A percentile compares a stretch with the other conserved stretches of the same genome.
These are phyloP conservation scores for Limnephilus rhombicus DNA, from an alignment of 2,888 invertebrate species.

Conservation along the genomic window DNA sequence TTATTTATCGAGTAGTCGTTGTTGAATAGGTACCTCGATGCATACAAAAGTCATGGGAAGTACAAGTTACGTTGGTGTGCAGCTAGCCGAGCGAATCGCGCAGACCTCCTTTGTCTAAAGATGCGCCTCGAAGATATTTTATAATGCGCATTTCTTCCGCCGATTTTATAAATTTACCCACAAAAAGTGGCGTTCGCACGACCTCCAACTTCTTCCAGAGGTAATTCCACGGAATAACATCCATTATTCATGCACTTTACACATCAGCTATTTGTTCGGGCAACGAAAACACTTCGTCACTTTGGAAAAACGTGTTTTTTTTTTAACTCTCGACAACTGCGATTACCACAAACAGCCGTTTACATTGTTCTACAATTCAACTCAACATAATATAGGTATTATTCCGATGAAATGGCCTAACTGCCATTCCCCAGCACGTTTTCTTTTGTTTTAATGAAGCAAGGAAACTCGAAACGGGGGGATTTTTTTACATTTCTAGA, in stretches of 20 bases:
- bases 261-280: not conserved
- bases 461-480: not conserved
- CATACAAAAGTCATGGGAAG: slow-evolving; percentile 16
- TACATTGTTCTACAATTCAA: not conserved
- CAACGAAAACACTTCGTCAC: not conserved
- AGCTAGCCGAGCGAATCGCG: slow-evolving; percentile 3
- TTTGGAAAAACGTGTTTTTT: not conserved
- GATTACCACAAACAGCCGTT: not conserved
- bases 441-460: not conserved
- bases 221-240: not conserved
- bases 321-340: not conserved
- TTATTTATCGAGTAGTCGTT: slow-evolving; percentile 10
- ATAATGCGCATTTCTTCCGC: slow-evolving; percentile 5
- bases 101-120: slow-evolving; percentile 8
- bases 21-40: not conserved
- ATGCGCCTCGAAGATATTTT: slow-evolving; percentile 11
- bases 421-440: not conserved
- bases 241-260: not conserved
- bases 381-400: too few relatives aligned
- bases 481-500: too few relatives aligned
- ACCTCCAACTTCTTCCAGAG: not conserved
- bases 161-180: not conserved
- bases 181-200: slow-evolving; percentile 15
- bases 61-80: not conserved
- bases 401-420: not conserved